Conservation (phyloP, 2,113 vertebrate genomes). For the Thalassarche chlororhynchos region DNA sequence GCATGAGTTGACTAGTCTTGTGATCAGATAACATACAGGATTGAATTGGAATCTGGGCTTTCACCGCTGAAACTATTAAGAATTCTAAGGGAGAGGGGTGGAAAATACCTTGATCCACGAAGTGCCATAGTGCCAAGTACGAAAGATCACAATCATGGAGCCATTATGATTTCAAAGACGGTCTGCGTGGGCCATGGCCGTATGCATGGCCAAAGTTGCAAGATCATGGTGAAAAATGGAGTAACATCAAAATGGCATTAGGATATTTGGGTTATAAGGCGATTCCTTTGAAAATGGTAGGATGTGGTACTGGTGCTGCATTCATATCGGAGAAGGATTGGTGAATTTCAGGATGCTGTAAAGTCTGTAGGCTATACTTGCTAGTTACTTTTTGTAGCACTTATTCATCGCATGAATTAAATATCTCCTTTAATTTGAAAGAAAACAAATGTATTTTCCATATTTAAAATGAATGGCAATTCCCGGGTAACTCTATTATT, state of each 20-base stretch:
- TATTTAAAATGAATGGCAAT: not conserved
- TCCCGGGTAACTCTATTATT: not conserved
- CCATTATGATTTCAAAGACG: not conserved
- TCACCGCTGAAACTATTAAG: not conserved
- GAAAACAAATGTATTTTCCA: not conserved
- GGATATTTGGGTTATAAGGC: not conserved
- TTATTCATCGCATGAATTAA: not conserved
- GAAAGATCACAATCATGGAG: not conserved
- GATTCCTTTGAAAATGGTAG: not conserved
- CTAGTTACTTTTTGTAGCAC: not conserved
- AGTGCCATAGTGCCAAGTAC: not conserved
- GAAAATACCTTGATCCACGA: not conserved
- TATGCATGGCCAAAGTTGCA: not conserved
- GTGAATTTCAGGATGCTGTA: not conserved
- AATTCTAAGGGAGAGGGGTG: not conserved
- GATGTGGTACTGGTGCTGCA: not conserved
- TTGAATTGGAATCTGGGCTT: not conserved
- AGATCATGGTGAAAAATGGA: not conserved
- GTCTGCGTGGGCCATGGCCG: rapidly evolving
- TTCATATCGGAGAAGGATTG: not conserved
- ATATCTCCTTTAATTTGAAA: not conserved
- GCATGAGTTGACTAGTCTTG: not conserved
- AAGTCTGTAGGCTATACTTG: not conserved
- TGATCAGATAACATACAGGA: not conserved
- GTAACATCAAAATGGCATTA: not conserved